A percentile compares a stretch with the other conserved stretches of the same genome.
phyloP scores from a whole-genome alignment of 1,140 invertebrate genomes.

The Pissodes strobi region DNA sequence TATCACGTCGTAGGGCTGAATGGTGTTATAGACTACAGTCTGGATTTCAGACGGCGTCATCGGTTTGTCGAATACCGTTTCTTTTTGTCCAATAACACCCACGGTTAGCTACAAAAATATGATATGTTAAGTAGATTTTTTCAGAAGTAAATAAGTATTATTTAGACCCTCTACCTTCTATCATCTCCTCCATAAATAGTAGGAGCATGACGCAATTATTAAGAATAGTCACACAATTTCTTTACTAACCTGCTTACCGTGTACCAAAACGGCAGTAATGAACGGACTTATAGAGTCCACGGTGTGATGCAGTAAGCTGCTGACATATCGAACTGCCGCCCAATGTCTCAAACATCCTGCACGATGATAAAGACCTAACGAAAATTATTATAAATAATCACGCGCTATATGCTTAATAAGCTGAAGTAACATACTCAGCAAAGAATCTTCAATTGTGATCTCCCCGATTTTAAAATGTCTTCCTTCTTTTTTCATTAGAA shows the following conservation, averaged over 20 bases:
- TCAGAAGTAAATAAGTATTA: not conserved
- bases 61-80: constrained; percentile 95
- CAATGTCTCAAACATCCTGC: constrained; percentile 89
- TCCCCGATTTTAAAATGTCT: constrained; percentile 69
- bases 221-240: too few relatives aligned
- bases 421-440: constrained; percentile 65
- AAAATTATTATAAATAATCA: too few relatives aligned
- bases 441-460: constrained; percentile 69
- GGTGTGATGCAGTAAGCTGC: constrained; percentile 87
- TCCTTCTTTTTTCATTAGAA: constrained; percentile 83
- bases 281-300: constrained; percentile 98
- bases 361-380: constrained; percentile 66
- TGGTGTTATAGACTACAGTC: constrained; percentile 81
- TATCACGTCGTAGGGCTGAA: constrained; percentile 87
- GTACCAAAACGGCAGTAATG: constrained; percentile 94
- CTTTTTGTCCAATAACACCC: constrained; percentile 90
- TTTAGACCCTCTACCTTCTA: too few relatives aligned
- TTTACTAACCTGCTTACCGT: constrained; percentile 97
- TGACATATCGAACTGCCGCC: constrained; percentile 93
- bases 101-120: constrained; percentile 78
- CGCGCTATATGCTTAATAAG: too few relatives aligned
- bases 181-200: too few relatives aligned
- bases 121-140: not conserved
- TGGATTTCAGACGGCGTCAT: constrained; percentile 93
- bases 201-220: too few relatives aligned